Percentiles rank a stretch among this genome's conserved stretches.
Conservation (phyloP, 2,797 vertebrate species). For the Micropoecilia bifurca region DNA sequence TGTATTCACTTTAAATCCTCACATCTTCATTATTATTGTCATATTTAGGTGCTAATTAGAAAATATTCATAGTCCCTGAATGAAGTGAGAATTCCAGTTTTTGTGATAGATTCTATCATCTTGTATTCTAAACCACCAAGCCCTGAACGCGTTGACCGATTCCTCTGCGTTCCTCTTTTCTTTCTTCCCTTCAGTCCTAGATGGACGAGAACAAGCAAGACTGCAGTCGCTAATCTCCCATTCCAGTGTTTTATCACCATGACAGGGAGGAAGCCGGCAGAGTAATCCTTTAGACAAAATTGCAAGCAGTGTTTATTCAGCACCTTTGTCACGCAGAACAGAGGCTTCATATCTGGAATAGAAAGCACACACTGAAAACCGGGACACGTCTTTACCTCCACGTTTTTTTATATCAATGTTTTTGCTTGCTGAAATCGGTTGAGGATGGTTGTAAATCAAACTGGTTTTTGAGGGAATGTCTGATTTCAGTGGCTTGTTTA, state of each 20-base stretch:
- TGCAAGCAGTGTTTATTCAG: conserved; percentile 72
- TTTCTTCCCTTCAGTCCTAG: conserved; percentile 37
- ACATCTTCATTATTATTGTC: conserved; percentile 20
- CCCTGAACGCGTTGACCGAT: conserved; percentile 38
- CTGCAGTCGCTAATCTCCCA: conserved; percentile 70
- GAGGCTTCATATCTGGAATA: conserved; percentile 40
- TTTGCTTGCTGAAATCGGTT: conserved; percentile 20
- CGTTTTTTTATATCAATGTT: conserved; percentile 13
- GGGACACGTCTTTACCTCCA: conserved; percentile 38
- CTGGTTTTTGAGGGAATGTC: not conserved
- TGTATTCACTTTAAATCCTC: not conserved
- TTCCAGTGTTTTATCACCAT: conserved; percentile 73
- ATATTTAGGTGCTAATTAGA: conserved; percentile 10
- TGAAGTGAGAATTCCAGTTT: not conserved
- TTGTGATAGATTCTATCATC: conserved; percentile 17
- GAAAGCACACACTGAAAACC: conserved; percentile 42
- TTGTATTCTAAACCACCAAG: conserved; percentile 7
- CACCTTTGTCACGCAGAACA: conserved; percentile 43
- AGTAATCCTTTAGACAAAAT: conserved; percentile 75
- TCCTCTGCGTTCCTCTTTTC: conserved; percentile 25
- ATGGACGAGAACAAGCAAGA: conserved; percentile 57
- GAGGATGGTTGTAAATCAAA: conserved; percentile 13
- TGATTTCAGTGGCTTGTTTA: not conserved
- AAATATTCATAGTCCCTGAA: conserved; percentile 18
- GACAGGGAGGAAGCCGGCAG: conserved; percentile 64